Evolutionary conservation across 2,113 vertebrate genomes (phyloP).

Genomic region (Promerops cafer): DNA sequence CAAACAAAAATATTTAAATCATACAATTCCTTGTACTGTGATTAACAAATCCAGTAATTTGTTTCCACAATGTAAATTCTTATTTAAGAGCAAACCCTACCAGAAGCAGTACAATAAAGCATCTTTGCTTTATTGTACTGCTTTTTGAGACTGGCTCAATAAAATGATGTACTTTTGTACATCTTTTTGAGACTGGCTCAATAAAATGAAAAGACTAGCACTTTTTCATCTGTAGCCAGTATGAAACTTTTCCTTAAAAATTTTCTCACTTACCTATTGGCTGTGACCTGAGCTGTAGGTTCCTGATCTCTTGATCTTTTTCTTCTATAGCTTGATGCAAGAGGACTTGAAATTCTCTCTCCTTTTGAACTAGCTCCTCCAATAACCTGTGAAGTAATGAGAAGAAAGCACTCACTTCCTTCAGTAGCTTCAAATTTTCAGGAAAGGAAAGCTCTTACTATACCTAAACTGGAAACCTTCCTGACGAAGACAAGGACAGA

Average conservation of each 20-base stretch:
- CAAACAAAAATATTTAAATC: background rate
- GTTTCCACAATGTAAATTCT: background rate
- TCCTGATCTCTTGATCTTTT: slow-evolving; percentile 90
- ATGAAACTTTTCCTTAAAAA: background rate
- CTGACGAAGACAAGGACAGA: background rate
- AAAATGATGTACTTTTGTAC: too few relatives aligned
- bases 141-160: background rate
- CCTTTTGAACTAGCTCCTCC: slow-evolving; percentile 90
- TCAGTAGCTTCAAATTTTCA: background rate
- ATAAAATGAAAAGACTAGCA: background rate
- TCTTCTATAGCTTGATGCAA: slow-evolving; percentile 93
- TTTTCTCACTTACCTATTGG: slow-evolving; percentile 75
- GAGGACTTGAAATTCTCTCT: slow-evolving; percentile 90
- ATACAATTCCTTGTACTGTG: background rate
- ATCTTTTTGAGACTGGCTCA: background rate
- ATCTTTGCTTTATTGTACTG: too few relatives aligned
- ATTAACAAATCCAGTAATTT: background rate
- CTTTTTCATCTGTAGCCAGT: background rate
- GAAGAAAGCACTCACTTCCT: background rate
- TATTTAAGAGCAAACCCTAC: background rate
- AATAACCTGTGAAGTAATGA: slow-evolving; percentile 75
- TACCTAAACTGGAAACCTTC: background rate
- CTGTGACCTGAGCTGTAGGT: slow-evolving; percentile 83
- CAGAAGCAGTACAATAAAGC: background rate
- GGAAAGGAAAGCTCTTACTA: background rate